phyloP scores from a whole-genome alignment of 2,888 invertebrate genomes.

The Dicycla oo region DNA sequence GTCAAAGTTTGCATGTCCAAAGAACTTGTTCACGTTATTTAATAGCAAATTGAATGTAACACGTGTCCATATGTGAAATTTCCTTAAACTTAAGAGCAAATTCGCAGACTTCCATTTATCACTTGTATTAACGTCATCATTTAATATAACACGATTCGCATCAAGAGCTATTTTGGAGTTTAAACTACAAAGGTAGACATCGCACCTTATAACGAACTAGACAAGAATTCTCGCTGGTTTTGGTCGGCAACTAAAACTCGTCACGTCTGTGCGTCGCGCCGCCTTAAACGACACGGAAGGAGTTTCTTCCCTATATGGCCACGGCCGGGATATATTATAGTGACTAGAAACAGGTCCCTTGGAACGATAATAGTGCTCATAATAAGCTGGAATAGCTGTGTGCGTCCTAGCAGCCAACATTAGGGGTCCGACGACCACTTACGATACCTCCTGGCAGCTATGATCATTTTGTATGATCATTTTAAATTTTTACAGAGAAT shows the following conservation, averaged over 20 bases:
- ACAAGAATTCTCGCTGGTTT: conserved; percentile 34
- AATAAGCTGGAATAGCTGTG: conserved; percentile 64
- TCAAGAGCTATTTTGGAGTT: conserved; percentile 6
- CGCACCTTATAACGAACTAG: conserved; percentile 23
- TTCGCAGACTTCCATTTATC: neutral
- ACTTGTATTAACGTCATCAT: neutral
- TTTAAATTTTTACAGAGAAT: no score
- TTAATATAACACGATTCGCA: conserved; percentile 11
- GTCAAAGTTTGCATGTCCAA: conserved; percentile 38
- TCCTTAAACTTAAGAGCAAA: conserved; percentile 22
- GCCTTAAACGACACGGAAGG: conserved; percentile 68
- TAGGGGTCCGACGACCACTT: conserved; percentile 54
- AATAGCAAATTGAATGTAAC: conserved; percentile 10
- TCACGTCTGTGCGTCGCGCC: conserved; percentile 38
- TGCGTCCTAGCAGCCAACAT: conserved; percentile 58
- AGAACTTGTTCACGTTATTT: conserved; percentile 7
- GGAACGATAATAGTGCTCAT: conserved; percentile 66
- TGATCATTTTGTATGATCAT: no score
- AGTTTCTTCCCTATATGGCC: conserved; percentile 65
- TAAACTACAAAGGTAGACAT: conserved; percentile 19
- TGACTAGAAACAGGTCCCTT: conserved; percentile 61
- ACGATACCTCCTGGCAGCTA: conserved; percentile 28
- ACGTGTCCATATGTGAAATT: conserved; percentile 10
- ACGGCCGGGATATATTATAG: conserved; percentile 53
- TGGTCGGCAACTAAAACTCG: conserved; percentile 47